phyloP scores from a whole-genome alignment of 2,113 vertebrate genomes.

The Carollia perspicillata region DNA sequence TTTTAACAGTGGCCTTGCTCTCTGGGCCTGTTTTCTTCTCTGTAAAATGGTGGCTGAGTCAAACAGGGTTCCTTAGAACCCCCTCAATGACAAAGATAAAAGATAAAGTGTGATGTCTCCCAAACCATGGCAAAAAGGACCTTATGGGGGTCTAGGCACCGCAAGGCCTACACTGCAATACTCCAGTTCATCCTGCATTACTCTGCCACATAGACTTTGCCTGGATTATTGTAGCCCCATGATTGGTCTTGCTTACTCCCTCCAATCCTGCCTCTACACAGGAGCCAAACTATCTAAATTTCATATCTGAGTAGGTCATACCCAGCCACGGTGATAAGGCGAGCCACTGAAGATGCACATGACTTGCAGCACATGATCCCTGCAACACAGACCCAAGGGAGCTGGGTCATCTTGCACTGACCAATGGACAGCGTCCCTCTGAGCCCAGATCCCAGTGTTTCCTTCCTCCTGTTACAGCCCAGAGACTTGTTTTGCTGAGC shows the following conservation, averaged over 20 bases:
- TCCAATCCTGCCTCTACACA: background rate
- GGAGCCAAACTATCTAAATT: background rate
- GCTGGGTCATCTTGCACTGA: background rate
- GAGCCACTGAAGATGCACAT: constrained; percentile 93
- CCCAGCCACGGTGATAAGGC: constrained; percentile 95
- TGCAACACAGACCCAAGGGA: constrained; percentile 79
- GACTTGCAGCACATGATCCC: constrained; percentile 97
- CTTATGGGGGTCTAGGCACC: background rate
- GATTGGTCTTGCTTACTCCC: background rate
- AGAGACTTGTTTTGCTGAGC: background rate
- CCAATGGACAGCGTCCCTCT: rapidly evolving
- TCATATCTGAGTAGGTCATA: constrained; percentile 77
- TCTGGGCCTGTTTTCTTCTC: constrained; percentile 17
- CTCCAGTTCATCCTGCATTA: background rate
- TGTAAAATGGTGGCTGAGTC: constrained; percentile 6
- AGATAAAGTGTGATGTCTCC: background rate
- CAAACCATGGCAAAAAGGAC: background rate
- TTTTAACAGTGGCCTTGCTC: background rate
- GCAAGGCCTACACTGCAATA: background rate
- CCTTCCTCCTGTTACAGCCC: background rate
- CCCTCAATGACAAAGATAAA: background rate
- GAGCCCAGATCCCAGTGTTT: background rate
- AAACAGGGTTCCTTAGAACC: background rate
- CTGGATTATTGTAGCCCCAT: background rate
- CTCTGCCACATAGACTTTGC: background rate